phyloP scores from a whole-genome alignment of 2,888 invertebrate genomes.

The Nipponacmea schrenckii region DNA sequence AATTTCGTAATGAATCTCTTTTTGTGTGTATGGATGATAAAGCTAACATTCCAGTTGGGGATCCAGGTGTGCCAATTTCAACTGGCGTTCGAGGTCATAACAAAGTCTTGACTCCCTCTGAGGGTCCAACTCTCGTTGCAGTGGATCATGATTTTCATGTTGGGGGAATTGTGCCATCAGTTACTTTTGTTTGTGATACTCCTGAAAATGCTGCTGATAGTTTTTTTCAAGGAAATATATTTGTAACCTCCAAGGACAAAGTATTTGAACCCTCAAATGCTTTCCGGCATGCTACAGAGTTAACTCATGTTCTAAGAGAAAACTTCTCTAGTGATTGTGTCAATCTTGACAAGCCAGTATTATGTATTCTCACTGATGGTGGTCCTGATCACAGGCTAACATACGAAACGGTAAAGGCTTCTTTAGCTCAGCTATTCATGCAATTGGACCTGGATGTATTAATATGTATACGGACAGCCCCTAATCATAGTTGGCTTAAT shows the following conservation, averaged over 20 bases:
- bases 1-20: background rate
- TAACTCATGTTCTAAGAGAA: constrained; percentile 15
- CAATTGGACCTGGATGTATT: constrained; percentile 28
- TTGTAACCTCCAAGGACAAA: constrained; percentile 32
- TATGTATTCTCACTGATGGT: constrained; percentile 30
- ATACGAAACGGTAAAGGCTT: constrained; percentile 22
- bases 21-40: background rate
- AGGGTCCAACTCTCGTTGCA: too few species aligned
- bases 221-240: constrained; percentile 24
- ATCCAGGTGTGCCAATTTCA: background rate
- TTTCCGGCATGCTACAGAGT: constrained; percentile 28
- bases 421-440: constrained; percentile 25
- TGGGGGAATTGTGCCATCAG: constrained; percentile 30
- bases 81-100: background rate
- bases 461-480: constrained; percentile 26
- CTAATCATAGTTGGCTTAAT: constrained; percentile 30
- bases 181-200: constrained; percentile 21
- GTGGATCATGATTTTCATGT: constrained; percentile 37
- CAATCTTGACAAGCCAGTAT: constrained; percentile 16
- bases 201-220: constrained; percentile 22
- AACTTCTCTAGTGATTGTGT: constrained; percentile 21
- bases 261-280: constrained; percentile 31
- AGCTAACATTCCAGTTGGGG: background rate
- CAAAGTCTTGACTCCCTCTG: too few species aligned
- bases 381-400: constrained; percentile 30